Percentiles rank a stretch among this genome's conserved stretches.
These are phyloP conservation scores for Ostrea denselamellosa DNA, from an alignment of 1,140 invertebrate species.

Conservation along the genomic window DNA sequence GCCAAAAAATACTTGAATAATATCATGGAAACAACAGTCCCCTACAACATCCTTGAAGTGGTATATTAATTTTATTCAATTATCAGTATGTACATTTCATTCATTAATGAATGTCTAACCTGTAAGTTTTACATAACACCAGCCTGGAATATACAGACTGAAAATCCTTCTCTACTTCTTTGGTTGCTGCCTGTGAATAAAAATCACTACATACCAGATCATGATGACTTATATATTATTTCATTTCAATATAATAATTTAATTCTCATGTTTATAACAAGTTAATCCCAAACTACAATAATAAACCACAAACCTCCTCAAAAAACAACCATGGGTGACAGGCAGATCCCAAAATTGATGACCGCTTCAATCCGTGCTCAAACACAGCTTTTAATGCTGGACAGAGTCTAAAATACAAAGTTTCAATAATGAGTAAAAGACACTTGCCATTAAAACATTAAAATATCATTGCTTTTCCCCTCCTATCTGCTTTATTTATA, in stretches of 20 bases:
- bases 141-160: constrained; percentile 98
- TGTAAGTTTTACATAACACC: constrained; percentile 98
- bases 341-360: constrained; percentile 87
- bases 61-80: too few species aligned
- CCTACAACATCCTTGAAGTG: too few species aligned
- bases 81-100: too few species aligned
- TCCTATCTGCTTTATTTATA: neutral
- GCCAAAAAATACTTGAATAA: too few species aligned
- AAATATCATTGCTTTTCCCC: neutral
- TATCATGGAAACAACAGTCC: too few species aligned
- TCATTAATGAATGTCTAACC: constrained; percentile 75
- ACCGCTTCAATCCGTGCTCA: constrained; percentile 96
- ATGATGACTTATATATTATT: neutral
- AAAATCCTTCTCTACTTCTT: constrained; percentile 98
- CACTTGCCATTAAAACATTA: neutral
- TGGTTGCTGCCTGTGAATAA: constrained; percentile 85
- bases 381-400: constrained; percentile 96
- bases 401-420: constrained; percentile 83
- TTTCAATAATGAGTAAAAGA: too few species aligned
- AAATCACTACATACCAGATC: neutral
- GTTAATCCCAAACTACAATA: neutral
- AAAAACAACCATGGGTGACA: constrained; percentile 99
- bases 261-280: constrained; percentile 22
- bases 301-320: constrained; percentile 86
- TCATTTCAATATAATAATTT: neutral